These are phyloP conservation scores for Hylyphantes graminicola DNA, from an alignment of 1,140 invertebrate species.

Conservation along the genomic window DNA sequence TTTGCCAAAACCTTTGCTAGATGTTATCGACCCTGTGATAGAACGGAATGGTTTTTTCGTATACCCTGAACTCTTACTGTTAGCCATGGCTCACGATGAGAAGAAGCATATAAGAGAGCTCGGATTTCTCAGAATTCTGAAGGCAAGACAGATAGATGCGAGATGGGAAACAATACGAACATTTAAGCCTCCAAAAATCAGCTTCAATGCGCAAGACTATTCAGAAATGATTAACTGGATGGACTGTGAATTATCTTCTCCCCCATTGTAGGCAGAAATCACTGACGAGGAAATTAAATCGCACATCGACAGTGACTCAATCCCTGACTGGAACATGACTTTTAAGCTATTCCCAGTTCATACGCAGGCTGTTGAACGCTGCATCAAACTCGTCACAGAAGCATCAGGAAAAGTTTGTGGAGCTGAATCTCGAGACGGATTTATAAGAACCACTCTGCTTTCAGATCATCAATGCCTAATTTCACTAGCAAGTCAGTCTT, in stretches of 20 bases:
- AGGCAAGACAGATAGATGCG: too few relatives aligned
- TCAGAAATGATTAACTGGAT: too few relatives aligned
- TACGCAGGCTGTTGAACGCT: constrained; percentile 15
- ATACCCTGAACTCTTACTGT: not conserved
- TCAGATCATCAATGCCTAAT: constrained; percentile 1
- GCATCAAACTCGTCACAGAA: too few relatives aligned
- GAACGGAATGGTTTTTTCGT: constrained; percentile 10
- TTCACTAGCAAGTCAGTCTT: constrained; percentile 1
- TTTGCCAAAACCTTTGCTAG: constrained; percentile 10
- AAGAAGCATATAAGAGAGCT: not conserved
- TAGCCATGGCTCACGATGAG: not conserved
- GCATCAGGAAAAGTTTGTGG: too few relatives aligned
- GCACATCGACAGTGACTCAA: constrained; percentile 10
- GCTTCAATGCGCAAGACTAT: too few relatives aligned
- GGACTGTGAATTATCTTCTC: too few relatives aligned
- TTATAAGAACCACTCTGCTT: constrained; percentile 1
- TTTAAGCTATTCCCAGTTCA: constrained; percentile 11
- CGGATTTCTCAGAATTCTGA: too few relatives aligned
- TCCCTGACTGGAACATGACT: constrained; percentile 8
- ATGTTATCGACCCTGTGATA: constrained; percentile 23
- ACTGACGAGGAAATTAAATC: constrained; percentile 11
- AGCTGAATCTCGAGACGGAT: constrained; percentile 2
- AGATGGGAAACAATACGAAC: too few relatives aligned
- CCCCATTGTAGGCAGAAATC: not conserved
- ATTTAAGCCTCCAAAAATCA: too few relatives aligned